These are phyloP conservation scores for Microplitis manilae DNA, from an alignment of 2,888 invertebrate genomes.

Conservation along the genomic window DNA sequence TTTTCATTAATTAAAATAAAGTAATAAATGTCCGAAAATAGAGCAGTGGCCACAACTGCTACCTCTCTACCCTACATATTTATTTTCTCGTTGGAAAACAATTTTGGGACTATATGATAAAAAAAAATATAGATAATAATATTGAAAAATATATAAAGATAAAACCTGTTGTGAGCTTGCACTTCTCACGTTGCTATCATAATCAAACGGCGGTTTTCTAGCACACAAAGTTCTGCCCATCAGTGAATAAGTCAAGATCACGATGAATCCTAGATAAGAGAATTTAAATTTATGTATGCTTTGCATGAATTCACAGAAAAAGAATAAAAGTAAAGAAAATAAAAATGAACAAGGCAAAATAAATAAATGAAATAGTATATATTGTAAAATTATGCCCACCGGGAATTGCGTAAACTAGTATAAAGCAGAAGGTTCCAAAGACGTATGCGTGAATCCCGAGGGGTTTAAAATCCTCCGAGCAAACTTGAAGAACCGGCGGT, in stretches of 20 bases:
- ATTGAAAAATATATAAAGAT: not conserved
- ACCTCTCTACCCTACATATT: too few relatives aligned
- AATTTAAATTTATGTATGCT: not conserved
- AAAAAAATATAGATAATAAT: not conserved
- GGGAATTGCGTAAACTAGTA: constrained; percentile 84
- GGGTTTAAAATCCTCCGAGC: constrained; percentile 78
- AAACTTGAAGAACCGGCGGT: constrained; percentile 73
- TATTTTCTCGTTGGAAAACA: too few relatives aligned
- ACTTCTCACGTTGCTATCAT: constrained; percentile 75
- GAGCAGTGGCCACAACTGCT: too few relatives aligned
- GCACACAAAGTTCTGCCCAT: constrained; percentile 82
- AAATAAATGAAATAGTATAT: constrained; percentile 1
- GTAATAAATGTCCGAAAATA: too few relatives aligned
- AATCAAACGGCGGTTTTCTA: constrained; percentile 80
- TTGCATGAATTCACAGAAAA: too few relatives aligned
- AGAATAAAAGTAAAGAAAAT: not conserved
- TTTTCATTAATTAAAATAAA: too few relatives aligned
- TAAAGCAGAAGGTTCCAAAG: constrained; percentile 81
- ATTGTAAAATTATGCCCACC: constrained; percentile 70
- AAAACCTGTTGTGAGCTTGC: constrained; percentile 79
- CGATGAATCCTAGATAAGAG: constrained; percentile 76
- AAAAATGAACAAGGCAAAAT: not conserved
- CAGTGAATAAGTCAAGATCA: constrained; percentile 78
- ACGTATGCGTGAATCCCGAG: constrained; percentile 74
- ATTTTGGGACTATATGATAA: too few relatives aligned